These are phyloP conservation scores for Ips typographus DNA, from an alignment of 1,140 invertebrate species.

Conservation along the genomic window DNA sequence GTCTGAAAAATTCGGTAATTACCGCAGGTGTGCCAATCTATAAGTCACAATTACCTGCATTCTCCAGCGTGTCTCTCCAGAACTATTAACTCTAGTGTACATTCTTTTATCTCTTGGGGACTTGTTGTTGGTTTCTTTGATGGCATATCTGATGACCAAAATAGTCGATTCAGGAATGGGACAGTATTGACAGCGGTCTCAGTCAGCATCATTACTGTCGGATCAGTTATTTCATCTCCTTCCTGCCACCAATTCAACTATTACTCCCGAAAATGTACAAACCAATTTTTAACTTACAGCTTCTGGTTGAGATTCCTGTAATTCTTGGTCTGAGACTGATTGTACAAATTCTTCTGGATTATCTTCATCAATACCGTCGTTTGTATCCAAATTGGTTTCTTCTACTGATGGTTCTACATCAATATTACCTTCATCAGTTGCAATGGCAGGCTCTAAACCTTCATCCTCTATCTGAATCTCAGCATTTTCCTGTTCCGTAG, in stretches of 20 bases:
- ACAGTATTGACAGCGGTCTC: background rate
- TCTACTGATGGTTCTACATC: too few species aligned
- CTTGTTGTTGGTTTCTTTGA: too few species aligned
- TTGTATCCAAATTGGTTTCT: background rate
- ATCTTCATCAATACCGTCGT: background rate
- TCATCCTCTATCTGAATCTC: too few species aligned
- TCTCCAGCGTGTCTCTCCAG: background rate
- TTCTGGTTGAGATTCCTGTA: background rate
- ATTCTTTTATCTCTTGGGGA: too few species aligned
- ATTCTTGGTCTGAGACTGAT: background rate
- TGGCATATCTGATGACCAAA: background rate
- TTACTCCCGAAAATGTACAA: background rate
- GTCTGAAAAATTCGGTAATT: background rate
- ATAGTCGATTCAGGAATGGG: background rate
- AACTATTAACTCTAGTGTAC: background rate
- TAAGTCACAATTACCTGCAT: background rate
- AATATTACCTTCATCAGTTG: too few species aligned
- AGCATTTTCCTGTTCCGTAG: too few species aligned
- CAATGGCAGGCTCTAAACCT: too few species aligned
- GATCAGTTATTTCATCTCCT: background rate
- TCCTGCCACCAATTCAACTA: background rate
- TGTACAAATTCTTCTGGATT: background rate
- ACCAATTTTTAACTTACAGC: background rate
- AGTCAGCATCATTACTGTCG: background rate
- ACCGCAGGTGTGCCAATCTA: too few species aligned